These are phyloP conservation scores for Heliconius charithonia DNA, from an alignment of 2,888 invertebrate genomes.

Conservation along the genomic window DNA sequence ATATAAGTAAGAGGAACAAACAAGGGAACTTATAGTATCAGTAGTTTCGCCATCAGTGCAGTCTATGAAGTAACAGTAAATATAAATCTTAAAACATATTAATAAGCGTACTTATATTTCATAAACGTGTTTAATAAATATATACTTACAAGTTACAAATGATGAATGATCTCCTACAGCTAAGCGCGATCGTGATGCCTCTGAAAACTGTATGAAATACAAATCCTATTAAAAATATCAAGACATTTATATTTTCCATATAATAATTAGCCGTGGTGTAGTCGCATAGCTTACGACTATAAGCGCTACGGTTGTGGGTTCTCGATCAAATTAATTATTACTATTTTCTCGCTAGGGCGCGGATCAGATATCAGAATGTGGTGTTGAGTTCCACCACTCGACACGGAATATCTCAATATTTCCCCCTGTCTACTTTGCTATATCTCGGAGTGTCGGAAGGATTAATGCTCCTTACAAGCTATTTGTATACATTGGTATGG, in stretches of 20 bases:
- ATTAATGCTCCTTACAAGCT: constrained; percentile 1
- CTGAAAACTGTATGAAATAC: constrained; percentile 58
- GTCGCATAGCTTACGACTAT: too few relatives aligned
- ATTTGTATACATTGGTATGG: not conserved
- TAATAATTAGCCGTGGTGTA: too few relatives aligned
- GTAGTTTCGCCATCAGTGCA: constrained; percentile 58
- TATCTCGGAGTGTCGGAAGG: too few relatives aligned
- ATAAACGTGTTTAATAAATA: not conserved
- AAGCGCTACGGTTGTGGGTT: too few relatives aligned
- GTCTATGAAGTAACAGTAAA: constrained; percentile 54
- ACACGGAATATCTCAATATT: too few relatives aligned
- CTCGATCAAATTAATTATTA: too few relatives aligned
- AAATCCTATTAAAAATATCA: not conserved
- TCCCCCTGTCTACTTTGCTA: too few relatives aligned
- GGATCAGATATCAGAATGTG: too few relatives aligned
- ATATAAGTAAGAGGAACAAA: constrained; percentile 52
- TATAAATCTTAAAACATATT: not conserved
- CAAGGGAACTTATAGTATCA: constrained; percentile 55
- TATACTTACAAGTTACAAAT: constrained; percentile 65
- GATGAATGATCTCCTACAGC: constrained; percentile 75
- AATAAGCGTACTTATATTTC: not conserved
- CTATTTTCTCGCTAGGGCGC: too few relatives aligned
- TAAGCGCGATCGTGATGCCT: constrained; percentile 67
- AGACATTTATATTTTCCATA: too few relatives aligned
- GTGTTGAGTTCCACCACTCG: too few relatives aligned